phyloP scores from a whole-genome alignment of 2,113 vertebrate species.

The human region GRCh38 chr7:94665001-94665500 shows the following conservation, averaged over 20 bases:
- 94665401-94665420: conserved; percentile 73
- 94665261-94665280: conserved; percentile 61
- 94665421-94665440: conserved; percentile 69
- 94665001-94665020: neutral
- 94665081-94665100: conserved; percentile 74
- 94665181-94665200: conserved; percentile 72
- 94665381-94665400: conserved; percentile 67
- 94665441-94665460: conserved; percentile 62
- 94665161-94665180: conserved; percentile 75
- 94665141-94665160: conserved; percentile 63
- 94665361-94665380: conserved; percentile 73
- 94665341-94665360: conserved; percentile 66
- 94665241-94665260: conserved; percentile 73
- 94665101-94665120: conserved; percentile 70
- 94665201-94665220: conserved; percentile 70
- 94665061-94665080: conserved; percentile 70
- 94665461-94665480: conserved; percentile 5
- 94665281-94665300: conserved; percentile 71
- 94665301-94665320: conserved; percentile 75
- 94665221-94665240: conserved; percentile 75
- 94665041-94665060: conserved; percentile 56
- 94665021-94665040: conserved; percentile 24
- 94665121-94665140: conserved; percentile 70
- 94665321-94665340: conserved; percentile 76
- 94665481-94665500: conserved; percentile 47